phyloP scores from a whole-genome alignment of 35 echinoderm and acorn worm genomes.

The Amphiura filiformis region DNA sequence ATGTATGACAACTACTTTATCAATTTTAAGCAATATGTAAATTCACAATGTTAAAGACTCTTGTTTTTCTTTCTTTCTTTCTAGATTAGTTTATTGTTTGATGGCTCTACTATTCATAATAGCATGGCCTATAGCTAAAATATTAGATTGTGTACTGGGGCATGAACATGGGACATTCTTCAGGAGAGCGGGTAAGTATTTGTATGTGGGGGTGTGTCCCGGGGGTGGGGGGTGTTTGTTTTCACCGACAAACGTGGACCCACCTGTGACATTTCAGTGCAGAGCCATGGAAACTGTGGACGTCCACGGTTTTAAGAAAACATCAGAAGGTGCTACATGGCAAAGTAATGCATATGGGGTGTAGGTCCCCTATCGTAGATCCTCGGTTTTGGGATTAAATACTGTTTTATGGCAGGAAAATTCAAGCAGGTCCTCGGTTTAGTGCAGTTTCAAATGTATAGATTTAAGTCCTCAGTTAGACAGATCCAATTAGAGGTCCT shows the following conservation, averaged over 20 bases:
- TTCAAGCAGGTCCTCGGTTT: no score
- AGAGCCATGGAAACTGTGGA: background rate
- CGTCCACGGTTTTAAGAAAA: background rate
- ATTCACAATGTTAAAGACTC: no score
- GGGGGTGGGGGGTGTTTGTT: no score
- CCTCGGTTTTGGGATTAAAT: no score
- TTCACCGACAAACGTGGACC: no score
- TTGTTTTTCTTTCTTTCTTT: conserved; percentile 3
- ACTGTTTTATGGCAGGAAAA: no score
- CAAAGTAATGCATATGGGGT: background rate
- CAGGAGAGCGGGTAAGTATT: conserved; percentile 63
- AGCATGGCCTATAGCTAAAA: conserved; percentile 62
- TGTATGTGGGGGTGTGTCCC: background rate
- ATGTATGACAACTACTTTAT: no score
- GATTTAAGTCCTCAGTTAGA: no score
- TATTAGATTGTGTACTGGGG: conserved; percentile 58
- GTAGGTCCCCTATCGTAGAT: background rate
- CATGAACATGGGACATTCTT: conserved; percentile 74
- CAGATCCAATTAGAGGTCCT: no score
- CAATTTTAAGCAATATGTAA: no score
- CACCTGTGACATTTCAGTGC: background rate
- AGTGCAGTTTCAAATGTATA: no score
- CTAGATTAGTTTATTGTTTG: conserved; percentile 54
- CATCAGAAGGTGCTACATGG: background rate
- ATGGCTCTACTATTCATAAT: conserved; percentile 51